A percentile compares a stretch with the other conserved stretches of the same genome.
Conservation (phyloP, 2,797 vertebrate species). For the Hemibagrus guttatus region DNA sequence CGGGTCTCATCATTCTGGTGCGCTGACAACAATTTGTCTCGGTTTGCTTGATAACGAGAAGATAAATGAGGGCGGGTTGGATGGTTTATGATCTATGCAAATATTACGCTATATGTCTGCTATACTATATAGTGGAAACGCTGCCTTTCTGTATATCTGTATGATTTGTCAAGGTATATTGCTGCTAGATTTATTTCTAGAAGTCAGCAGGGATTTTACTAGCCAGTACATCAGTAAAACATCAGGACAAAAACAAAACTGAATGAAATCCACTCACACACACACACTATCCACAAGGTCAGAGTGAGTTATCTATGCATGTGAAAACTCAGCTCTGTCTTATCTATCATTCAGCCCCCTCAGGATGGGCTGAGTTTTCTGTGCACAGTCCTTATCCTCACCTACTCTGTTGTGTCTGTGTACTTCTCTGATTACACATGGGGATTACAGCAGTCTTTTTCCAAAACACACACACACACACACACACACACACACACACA, state of each 20-base stretch:
- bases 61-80: neutral
- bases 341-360: constrained; percentile 53
- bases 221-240: neutral
- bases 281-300: constrained; percentile 16
- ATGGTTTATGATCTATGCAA: constrained; percentile 29
- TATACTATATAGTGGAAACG: neutral
- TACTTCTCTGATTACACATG: constrained; percentile 71
- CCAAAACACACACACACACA: constrained; percentile 45
- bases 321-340: constrained; percentile 34
- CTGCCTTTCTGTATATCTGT: neutral
- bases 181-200: constrained; percentile 14
- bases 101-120: neutral
- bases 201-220: constrained; percentile 19
- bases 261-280: neutral
- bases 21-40: constrained; percentile 37
- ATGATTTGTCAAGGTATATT: neutral
- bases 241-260: constrained; percentile 13
- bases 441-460: constrained; percentile 79
- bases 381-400: constrained; percentile 48
- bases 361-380: constrained; percentile 42
- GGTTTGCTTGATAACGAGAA: neutral
- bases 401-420: constrained; percentile 71
- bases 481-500: neutral
- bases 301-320: constrained; percentile 23
- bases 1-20: constrained; percentile 42